Percentiles rank a stretch among this genome's conserved stretches.
These are phyloP conservation scores for Hylaeus volcanicus DNA, from an alignment of 1,140 invertebrate genomes.

Conservation along the genomic window DNA sequence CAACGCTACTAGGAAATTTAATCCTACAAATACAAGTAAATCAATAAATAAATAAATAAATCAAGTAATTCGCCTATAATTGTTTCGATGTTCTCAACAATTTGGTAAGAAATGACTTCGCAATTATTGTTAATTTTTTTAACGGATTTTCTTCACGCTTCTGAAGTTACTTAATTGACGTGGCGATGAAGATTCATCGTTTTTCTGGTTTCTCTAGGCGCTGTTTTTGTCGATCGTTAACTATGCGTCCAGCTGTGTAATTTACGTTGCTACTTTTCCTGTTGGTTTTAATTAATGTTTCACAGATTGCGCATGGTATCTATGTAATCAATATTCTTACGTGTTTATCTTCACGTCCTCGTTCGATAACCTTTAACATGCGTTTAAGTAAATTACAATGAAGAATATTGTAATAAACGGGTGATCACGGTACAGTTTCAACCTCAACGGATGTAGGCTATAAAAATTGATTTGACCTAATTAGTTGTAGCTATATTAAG, in stretches of 20 bases:
- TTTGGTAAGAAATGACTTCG: background rate
- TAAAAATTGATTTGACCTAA: conserved; percentile 49
- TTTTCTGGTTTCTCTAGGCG: background rate
- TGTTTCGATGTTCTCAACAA: background rate
- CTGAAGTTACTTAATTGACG: background rate
- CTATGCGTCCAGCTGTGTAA: background rate
- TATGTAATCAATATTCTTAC: background rate
- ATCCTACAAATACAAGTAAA: background rate
- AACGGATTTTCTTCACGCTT: background rate
- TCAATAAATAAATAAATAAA: background rate
- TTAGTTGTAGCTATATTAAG: conserved; percentile 40
- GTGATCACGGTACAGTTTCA: conserved; percentile 11
- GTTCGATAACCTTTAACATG: background rate
- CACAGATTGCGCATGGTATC: background rate
- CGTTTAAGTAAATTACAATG: background rate
- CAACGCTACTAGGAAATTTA: background rate
- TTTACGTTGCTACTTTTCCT: background rate
- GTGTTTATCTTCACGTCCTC: background rate
- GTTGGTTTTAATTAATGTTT: background rate
- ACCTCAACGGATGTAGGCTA: conserved; percentile 16
- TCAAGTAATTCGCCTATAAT: background rate
- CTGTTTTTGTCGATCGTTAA: background rate
- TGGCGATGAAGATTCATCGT: background rate
- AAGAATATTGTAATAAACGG: conserved; percentile 6
- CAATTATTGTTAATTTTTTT: background rate